phyloP scores from a whole-genome alignment of 1,140 invertebrate genomes.

The Hesperophylax magnus region DNA sequence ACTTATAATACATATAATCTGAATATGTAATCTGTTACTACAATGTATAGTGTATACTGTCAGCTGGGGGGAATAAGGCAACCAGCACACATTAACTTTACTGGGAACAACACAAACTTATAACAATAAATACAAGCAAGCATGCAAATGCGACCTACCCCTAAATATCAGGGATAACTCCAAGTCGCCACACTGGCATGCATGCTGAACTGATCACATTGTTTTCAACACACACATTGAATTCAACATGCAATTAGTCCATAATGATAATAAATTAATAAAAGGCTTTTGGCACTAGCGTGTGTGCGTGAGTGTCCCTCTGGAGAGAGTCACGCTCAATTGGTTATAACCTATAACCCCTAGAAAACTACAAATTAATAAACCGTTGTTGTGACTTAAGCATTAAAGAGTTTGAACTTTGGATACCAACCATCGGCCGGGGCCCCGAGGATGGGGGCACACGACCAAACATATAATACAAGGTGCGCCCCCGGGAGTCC shows the following conservation, averaged over 20 bases:
- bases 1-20: too few species aligned
- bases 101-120: slow-evolving; percentile 58
- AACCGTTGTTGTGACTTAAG: slow-evolving; percentile 58
- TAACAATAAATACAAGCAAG: slow-evolving; percentile 69
- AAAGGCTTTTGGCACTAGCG: slow-evolving; percentile 57
- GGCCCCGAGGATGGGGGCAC: slow-evolving; percentile 4
- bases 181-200: slow-evolving; percentile 69
- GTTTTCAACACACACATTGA: slow-evolving; percentile 20
- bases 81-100: slow-evolving; percentile 49
- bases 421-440: slow-evolving; percentile 15
- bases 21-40: too few species aligned
- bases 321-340: slow-evolving; percentile 50
- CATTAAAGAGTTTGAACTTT: slow-evolving; percentile 52
- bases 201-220: slow-evolving; percentile 43
- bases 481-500: slow-evolving; percentile 37
- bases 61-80: slow-evolving; percentile 41
- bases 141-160: slow-evolving; percentile 71
- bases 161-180: slow-evolving; percentile 72
- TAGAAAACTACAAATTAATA: slow-evolving; percentile 57
- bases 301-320: slow-evolving; percentile 49
- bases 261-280: slow-evolving; percentile 54
- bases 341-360: slow-evolving; percentile 41
- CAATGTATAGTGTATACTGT: too few species aligned
- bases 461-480: slow-evolving; percentile 55
- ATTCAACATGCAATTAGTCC: slow-evolving; percentile 42